Evolutionary conservation across 1,140 invertebrate species (phyloP), one percentile per base, ranked within the genome.

Genomic region (Orchestia grillus): DNA sequence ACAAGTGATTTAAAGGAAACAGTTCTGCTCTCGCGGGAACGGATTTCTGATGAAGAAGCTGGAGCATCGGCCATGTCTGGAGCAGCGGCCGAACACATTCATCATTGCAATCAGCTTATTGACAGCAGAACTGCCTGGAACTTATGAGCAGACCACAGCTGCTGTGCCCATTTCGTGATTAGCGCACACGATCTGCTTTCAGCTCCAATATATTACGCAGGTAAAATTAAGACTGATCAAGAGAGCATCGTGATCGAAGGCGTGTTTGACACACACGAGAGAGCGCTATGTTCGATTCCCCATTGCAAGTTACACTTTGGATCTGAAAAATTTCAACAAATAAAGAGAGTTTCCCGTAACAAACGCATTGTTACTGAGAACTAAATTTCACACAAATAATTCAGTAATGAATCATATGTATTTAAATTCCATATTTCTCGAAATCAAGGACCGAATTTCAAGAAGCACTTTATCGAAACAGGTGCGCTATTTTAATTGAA

Each of bases 31-130:
- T 94, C 44, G 44, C 92, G 47, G 92, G 36, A 45, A 94, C 92
- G 44, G 92, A 94, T 94, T 94, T 44, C 44, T 94, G 47, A 94
- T 94, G 92, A 94, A 94, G 92, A 94, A 94, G 43, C 92, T 94
- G 44, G 44, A 45, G 92, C 92, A 45, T 47, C 43, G 44, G 43
- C 23, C 23, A 94, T 47, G 92, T 44, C 43, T 47, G 44, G 6
- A 40, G 44, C 92, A 94, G 44, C 40, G 43, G 44, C 1, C 43
- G 92, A 94, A 94, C 44, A n/a, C 92, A 44, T 94, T 47, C 44
- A 45, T 94, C 44, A 44, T 45, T 47, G 43, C 92, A 44, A 45
- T 94, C 92, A 94, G 44, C 92, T 94, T 94, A 94, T 94, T 94
- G 92, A 47, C 92, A 94, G 44, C 44, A 91, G 88, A 42, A 91